Evolutionary conservation across 2,888 invertebrate species (phyloP), one percentile per base, ranked within the genome.

Genomic region (Hoplodrina blanda): DNA sequence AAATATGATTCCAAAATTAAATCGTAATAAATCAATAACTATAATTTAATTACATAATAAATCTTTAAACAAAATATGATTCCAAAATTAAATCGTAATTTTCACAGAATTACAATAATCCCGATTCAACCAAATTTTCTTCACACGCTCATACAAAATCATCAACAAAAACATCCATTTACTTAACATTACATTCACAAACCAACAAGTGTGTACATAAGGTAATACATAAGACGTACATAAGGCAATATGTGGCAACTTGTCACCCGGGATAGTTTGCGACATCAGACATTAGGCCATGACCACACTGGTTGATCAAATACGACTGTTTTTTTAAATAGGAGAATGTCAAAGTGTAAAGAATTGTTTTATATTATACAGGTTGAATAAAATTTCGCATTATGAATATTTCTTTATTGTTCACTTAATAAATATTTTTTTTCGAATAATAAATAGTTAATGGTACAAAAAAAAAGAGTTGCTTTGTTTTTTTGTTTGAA

Each of bases 161-260:
- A 7, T 30, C 50, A 44, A 56, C 30, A 62, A 56, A n/a, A 62
- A 57, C 37, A 17, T 4, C 10, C 4, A 75, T 77, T 59, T 76
- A 53, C 55, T 17, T 60, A 75, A 64, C n/a, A 61, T 59, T 59
- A 60, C 57, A 70, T 70, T 76, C 80, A 55, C 80, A 56, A 30
- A 62, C 13, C 30, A 13, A 30, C 50, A 46, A 73, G 52, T 50
- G 53, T 41, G 70, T 73, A 73, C 59, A 73, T 72, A 76, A 52
- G 25, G 61, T 46, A 57, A 57, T 61, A 76, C 41, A 62, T 73
- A 78, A 78, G 76, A 67, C 54, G 69, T 55, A 77, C 70, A 75
- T 78, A 69, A 60, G 59, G 72, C 53, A 56, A 69, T 80, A 57
- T 82, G 84, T 79, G 61, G 82, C 62, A 84, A 84, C 59, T 53